Evolutionary conservation across 1,140 invertebrate genomes (phyloP), one percentile per base, ranked within the genome.

Genomic region (Diachasma alloeum): DNA sequence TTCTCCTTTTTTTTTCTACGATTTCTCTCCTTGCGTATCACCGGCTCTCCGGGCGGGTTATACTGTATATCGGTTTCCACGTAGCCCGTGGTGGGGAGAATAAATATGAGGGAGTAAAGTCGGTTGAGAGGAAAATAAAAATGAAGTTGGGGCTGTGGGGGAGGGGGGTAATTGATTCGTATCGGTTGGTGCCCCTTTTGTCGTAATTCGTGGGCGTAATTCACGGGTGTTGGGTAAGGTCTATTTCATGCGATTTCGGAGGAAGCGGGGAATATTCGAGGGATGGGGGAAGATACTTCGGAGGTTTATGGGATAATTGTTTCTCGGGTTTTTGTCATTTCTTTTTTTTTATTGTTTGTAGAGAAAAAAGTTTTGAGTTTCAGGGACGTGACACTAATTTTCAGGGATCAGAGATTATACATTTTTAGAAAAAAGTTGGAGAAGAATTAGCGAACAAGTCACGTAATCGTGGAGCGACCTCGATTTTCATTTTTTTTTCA

Each of bases 61-160:
- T 66, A 69, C 63, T 31, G 70, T 70, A 77, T 76, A 76, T 76
- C 74, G 74, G 67, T 76, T 75, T 76, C 37, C 74, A 56, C 68
- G 17, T 76, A 74, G 67, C 73, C 73, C 59, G 56, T 72, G 67
- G 70, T 66, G 67, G 70, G 31, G 24, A 26, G 17, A 59, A 56
- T 39, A 74, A 53, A 44, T 59, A 74, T 44, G 17, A 44, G 13
- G 17, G 42, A 72, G 36, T 36, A 56, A 37, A 72, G 17, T 19
- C 11, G 39, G 63, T 67, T 67, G 63, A 67, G 63, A 67, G 39
- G 6, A 26, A 63, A 63, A 63, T 63, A 63, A 63, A 63, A 56
- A 56, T 56, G 24, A 26, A 1, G 59, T 0, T 53, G 48, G n/a
- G 6, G 0, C 9, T 5, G 44, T 19, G 48, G 17, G 48, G 48